Evolutionary conservation across 2,797 vertebrate genomes (phyloP), one percentile per base, ranked within the genome.

Genomic region (Malacoctenus gilli): DNA sequence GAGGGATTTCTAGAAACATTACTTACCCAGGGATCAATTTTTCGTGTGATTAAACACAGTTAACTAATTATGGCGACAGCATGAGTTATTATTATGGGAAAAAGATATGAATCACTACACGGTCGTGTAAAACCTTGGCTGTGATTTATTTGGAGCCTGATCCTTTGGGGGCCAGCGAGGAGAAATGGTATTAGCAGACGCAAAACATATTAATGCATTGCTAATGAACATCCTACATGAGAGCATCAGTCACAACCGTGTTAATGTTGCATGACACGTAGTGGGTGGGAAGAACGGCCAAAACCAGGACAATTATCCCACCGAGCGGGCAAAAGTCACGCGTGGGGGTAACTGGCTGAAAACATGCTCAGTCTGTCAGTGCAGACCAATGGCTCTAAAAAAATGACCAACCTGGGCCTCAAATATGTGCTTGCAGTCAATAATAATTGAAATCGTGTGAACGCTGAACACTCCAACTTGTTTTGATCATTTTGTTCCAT

Each of bases 31-130:
- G 75, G 79, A 87, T 85, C 81, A 75, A 87, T 89, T 89, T 88
- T 87, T 77, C 55, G 50, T 85, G 72, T 80, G 80, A 90, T 89
- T 89, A 88, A 89, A 85, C 85, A 67, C 70, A 81, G 78, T 86
- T 87, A 83, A 87, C 78, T 80, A 83, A 85, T 84, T 82, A 80
- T 39, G 44, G 74, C 10, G 70, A 87, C 83, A 75, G 66, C 50
- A 67, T 84, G 86, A 89, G 68, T 82, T 81, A 89, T 74, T 79
- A 79, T 86, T 81, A 82, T 68, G 77, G 42, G 60, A 51, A 80
- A 83, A 78, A 74, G 14, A 82, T 71, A 73, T 83, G 72, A 86
- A 83, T 85, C 77, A 80, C 70, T 66, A 59, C 56, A 32, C 39
- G 7, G 68, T 19, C 34, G 59, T 25, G 53, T 37, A 47, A 69